Conservation (phyloP, 2,113 vertebrate genomes). For the Lamprologus speciosus region DNA sequence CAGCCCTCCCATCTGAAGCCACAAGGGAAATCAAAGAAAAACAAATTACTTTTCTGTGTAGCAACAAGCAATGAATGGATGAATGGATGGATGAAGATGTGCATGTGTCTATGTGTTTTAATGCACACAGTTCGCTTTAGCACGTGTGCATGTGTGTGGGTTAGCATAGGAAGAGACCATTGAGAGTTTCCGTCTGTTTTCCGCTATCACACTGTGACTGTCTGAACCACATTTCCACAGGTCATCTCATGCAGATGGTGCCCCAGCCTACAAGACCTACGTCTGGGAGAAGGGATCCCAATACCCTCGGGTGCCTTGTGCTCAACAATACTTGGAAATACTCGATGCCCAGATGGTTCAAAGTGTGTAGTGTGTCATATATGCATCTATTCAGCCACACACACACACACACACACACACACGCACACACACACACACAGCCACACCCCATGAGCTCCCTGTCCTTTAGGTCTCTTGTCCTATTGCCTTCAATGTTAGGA, state of each 20-base stretch:
- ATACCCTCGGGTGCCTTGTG: not conserved
- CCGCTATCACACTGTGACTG: constrained; percentile 44
- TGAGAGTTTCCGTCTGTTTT: constrained; percentile 44
- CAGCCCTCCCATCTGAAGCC: not conserved
- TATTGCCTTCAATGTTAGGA: not conserved
- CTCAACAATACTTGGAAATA: constrained; percentile 18
- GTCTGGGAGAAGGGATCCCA: constrained; percentile 16
- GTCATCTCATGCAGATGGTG: constrained; percentile 64
- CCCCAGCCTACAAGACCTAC: constrained; percentile 24
- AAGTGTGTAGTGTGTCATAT: constrained; percentile 5
- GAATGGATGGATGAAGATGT: not conserved
- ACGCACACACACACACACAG: not conserved
- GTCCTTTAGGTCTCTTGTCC: constrained; percentile 24
- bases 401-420: not conserved
- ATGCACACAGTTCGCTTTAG: not conserved
- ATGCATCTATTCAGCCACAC: not conserved
- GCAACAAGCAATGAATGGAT: not conserved
- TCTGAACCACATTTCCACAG: constrained; percentile 49
- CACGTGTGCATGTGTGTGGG: not conserved
- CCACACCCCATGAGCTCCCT: constrained; percentile 3
- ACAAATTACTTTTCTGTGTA: not conserved
- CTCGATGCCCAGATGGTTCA: constrained; percentile 54
- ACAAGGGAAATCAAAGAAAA: not conserved
- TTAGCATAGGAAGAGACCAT: not conserved
- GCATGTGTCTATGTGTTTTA: not conserved